Percentiles rank a stretch among this genome's conserved stretches.
phyloP scores from a whole-genome alignment of 2,113 vertebrate species.

The Brachypodius melanocephalos region DNA sequence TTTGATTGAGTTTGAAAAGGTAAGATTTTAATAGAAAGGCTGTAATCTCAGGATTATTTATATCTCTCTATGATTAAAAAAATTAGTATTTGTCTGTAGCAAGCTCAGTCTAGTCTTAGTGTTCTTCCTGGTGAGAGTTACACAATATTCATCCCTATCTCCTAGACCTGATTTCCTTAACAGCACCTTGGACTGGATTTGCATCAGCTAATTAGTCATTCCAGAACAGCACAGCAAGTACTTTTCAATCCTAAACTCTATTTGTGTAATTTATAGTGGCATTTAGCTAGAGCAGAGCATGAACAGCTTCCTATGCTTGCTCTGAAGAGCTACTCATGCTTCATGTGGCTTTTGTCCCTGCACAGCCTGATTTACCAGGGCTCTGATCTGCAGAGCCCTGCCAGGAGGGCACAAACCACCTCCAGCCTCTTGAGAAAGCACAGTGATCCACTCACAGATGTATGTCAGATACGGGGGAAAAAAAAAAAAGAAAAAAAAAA shows the following conservation, averaged over 20 bases:
- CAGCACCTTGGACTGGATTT: background rate
- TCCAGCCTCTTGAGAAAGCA: background rate
- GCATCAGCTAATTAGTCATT: background rate
- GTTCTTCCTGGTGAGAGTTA: background rate
- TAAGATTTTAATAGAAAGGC: background rate
- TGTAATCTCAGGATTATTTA: background rate
- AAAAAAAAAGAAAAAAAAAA: background rate
- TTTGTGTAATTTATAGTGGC: background rate
- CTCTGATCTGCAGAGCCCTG: background rate
- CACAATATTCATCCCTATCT: background rate
- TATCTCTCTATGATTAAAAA: background rate
- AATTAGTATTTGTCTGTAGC: background rate
- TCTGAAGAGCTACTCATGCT: background rate
- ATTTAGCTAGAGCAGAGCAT: background rate
- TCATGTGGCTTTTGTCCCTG: background rate
- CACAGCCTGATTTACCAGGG: background rate
- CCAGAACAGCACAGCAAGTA: background rate
- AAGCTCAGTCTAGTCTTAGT: background rate
- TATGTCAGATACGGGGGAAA: background rate
- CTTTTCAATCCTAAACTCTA: background rate
- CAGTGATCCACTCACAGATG: background rate
- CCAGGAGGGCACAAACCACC: background rate
- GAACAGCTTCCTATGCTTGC: background rate
- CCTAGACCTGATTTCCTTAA: background rate
- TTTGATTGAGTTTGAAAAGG: background rate